Percentiles rank a stretch among this genome's conserved stretches.
phyloP scores from a whole-genome alignment of 1,140 invertebrate species.

The Grapholita molesta region DNA sequence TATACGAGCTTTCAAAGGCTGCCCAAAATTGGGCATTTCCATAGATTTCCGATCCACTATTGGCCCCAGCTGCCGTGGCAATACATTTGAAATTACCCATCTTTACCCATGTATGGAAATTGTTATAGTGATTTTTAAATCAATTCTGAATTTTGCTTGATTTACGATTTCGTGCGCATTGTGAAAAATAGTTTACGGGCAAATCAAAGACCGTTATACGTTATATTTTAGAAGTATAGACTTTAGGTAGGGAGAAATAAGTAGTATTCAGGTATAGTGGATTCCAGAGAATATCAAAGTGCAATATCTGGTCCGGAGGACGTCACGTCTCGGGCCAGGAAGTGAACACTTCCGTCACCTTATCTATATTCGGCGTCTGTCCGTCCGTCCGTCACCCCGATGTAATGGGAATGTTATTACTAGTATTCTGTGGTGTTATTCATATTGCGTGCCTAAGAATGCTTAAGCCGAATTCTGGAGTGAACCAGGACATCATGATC shows the following conservation, averaged over 20 bases:
- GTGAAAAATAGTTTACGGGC: neutral
- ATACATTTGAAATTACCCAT: slow-evolving; percentile 53
- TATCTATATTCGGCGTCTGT: slow-evolving; percentile 55
- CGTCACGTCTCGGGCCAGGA: slow-evolving; percentile 65
- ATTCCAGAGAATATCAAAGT: slow-evolving; percentile 5
- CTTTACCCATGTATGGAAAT: slow-evolving; percentile 14
- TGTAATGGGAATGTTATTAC: slow-evolving; percentile 11
- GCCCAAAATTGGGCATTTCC: slow-evolving; percentile 31
- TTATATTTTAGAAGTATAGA: too few relatives aligned
- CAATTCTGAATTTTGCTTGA: slow-evolving; percentile 20
- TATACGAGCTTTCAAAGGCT: neutral
- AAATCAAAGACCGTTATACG: neutral
- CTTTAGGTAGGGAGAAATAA: too few relatives aligned
- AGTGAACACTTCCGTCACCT: slow-evolving; percentile 35
- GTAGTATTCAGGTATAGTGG: too few relatives aligned
- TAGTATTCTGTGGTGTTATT: neutral
- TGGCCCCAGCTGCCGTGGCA: slow-evolving; percentile 40
- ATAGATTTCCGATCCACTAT: slow-evolving; percentile 46
- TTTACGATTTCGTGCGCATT: neutral
- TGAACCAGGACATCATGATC: neutral
- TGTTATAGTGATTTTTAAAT: slow-evolving; percentile 29
- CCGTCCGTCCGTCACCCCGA: slow-evolving; percentile 35
- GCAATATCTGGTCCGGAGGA: slow-evolving; percentile 37
- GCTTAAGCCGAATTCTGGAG: too few relatives aligned
- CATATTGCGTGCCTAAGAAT: neutral